These are phyloP conservation scores for Drosophila subobscura DNA, from an alignment of 1,140 invertebrate species.

Conservation along the genomic window DNA sequence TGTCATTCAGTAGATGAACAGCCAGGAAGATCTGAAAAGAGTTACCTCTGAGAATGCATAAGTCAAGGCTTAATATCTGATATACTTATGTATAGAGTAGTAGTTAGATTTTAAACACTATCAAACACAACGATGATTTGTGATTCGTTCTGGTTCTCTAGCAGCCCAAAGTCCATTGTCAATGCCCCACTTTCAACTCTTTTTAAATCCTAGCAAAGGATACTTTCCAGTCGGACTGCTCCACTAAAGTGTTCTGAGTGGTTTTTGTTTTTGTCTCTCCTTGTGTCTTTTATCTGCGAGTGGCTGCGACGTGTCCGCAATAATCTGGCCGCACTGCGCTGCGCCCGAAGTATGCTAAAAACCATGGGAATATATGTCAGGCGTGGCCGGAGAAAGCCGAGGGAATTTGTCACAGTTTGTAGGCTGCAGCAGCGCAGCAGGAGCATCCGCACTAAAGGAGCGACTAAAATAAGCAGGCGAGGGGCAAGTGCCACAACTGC, in stretches of 20 bases:
- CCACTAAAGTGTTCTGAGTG: constrained; percentile 1
- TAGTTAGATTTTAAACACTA: no score
- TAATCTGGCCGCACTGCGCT: constrained; percentile 68
- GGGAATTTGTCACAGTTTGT: constrained; percentile 73
- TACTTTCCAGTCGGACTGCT: background rate
- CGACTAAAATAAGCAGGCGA: constrained; percentile 69
- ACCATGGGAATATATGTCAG: constrained; percentile 52
- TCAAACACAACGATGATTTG: background rate
- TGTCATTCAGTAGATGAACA: no score
- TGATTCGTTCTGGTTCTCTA: no score
- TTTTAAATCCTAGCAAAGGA: background rate
- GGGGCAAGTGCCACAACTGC: constrained; percentile 64
- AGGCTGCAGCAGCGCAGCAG: constrained; percentile 49
- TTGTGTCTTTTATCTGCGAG: constrained; percentile 23
- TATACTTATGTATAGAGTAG: no score
- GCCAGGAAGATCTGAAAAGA: no score
- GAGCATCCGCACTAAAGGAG: background rate
- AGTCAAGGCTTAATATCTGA: no score
- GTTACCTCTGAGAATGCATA: no score
- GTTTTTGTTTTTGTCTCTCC: constrained; percentile 4
- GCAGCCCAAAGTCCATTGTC: no score
- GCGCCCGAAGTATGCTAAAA: constrained; percentile 40
- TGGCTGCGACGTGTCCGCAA: constrained; percentile 64
- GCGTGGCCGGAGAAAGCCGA: constrained; percentile 31
- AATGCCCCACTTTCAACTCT: no score